Percentiles rank a stretch among this genome's conserved stretches.
phyloP scores from a whole-genome alignment of 2,797 vertebrate species.

The Enteromius radiatus region DNA sequence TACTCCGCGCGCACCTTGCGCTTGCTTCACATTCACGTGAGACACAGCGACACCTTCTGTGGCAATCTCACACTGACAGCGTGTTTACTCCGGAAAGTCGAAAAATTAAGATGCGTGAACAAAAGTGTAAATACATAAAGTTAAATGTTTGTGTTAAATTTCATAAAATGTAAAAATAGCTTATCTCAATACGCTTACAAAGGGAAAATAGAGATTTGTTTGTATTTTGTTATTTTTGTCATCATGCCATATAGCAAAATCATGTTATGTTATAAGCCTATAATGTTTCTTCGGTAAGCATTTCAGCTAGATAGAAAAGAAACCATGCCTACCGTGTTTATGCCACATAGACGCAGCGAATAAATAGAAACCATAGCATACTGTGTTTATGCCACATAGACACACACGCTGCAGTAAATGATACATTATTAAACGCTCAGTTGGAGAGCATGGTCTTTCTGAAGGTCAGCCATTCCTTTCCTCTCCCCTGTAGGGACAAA shows the following conservation, averaged over 20 bases:
- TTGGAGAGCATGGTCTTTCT: conserved; percentile 29
- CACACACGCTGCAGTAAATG: conserved; percentile 4
- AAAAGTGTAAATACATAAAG: neutral
- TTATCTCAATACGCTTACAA: neutral
- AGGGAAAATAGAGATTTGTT: neutral
- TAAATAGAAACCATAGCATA: neutral
- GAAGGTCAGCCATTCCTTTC: conserved; percentile 41
- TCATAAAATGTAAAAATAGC: neutral
- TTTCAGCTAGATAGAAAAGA: neutral
- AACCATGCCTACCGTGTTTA: neutral
- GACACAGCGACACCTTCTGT: conserved; percentile 55
- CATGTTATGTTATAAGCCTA: neutral
- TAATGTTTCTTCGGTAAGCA: neutral
- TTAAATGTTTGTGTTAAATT: neutral
- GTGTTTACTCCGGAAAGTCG: neutral
- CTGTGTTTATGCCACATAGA: neutral
- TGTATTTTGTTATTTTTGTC: neutral
- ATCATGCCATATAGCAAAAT: neutral
- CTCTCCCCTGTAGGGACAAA: conserved; percentile 21
- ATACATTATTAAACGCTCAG: conserved; percentile 38
- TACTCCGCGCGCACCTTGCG: neutral
- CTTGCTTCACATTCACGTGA: neutral
- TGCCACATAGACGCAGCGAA: neutral
- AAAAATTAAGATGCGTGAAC: neutral
- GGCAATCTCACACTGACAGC: neutral